Evolutionary conservation across 2,797 vertebrate genomes (phyloP).

Genomic region (Numenius phaeopus): DNA sequence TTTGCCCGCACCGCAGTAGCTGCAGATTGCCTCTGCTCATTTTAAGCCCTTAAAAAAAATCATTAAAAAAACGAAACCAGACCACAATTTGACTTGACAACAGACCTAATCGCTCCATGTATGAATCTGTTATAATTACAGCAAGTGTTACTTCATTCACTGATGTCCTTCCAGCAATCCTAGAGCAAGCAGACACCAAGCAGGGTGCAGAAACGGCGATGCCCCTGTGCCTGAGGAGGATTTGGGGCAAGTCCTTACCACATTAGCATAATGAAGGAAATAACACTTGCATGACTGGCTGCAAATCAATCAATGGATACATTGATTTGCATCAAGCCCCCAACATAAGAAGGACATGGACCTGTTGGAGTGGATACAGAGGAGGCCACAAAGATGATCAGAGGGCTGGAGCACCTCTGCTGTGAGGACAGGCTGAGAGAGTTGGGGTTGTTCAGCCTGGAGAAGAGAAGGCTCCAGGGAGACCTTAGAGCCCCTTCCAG

Average conservation of each 20-base stretch:
- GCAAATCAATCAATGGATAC: neutral
- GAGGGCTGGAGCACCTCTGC: neutral
- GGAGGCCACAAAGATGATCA: neutral
- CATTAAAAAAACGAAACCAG: neutral
- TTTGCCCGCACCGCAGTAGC: rapidly evolving
- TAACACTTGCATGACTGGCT: rapidly evolving
- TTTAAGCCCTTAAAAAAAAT: neutral
- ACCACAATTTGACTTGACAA: neutral
- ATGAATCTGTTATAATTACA: neutral
- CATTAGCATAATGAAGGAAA: neutral
- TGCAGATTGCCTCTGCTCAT: neutral
- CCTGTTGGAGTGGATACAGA: neutral
- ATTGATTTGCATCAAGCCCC: neutral
- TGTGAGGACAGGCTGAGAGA: neutral
- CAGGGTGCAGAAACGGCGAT: rapidly evolving
- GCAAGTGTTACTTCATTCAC: neutral
- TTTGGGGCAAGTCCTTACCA: neutral
- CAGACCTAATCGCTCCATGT: neutral
- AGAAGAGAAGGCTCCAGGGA: neutral
- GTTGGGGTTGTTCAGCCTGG: neutral
- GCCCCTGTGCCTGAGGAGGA: rapidly evolving
- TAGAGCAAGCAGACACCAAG: rapidly evolving
- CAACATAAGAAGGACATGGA: neutral
- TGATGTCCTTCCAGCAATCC: rapidly evolving
- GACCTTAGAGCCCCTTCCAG: neutral